A percentile compares a stretch with the other conserved stretches of the same genome.
These are phyloP conservation scores for Melitaea cinxia DNA, from an alignment of 1,140 invertebrate genomes.

Conservation along the genomic window DNA sequence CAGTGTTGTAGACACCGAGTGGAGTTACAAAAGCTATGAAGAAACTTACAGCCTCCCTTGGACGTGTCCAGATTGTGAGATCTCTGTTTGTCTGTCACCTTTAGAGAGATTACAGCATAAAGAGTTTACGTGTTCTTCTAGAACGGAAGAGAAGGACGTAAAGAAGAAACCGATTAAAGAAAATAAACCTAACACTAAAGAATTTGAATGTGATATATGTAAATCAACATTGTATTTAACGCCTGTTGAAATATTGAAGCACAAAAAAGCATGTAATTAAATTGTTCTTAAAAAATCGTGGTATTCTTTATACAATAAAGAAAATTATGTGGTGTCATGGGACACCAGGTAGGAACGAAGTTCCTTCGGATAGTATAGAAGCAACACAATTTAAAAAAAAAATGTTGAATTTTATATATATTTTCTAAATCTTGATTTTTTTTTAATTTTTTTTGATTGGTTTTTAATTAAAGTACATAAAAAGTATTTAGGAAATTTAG, in stretches of 20 bases:
- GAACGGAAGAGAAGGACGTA: slow-evolving; percentile 54
- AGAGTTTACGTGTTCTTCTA: slow-evolving; percentile 65
- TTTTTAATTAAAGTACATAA: too few relatives aligned
- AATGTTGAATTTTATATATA: too few relatives aligned
- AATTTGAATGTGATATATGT: slow-evolving; percentile 89
- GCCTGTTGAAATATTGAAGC: slow-evolving; percentile 88
- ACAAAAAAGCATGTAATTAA: slow-evolving; percentile 84
- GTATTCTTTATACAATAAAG: too few relatives aligned
- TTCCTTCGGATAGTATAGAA: too few relatives aligned
- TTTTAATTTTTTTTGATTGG: too few relatives aligned
- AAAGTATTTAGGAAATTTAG: too few relatives aligned
- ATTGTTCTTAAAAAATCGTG: slow-evolving; percentile 40
- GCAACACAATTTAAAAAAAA: too few relatives aligned
- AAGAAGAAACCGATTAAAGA: slow-evolving; percentile 53
- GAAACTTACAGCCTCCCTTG: slow-evolving; percentile 81
- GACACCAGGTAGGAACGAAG: too few relatives aligned
- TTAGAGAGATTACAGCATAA: slow-evolving; percentile 83
- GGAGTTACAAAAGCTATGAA: slow-evolving; percentile 82
- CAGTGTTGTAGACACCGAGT: slow-evolving; percentile 84
- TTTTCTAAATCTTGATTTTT: too few relatives aligned
- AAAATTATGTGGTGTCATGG: too few relatives aligned
- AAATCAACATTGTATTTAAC: slow-evolving; percentile 87
- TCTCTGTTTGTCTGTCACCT: slow-evolving; percentile 79
- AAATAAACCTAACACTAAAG: slow-evolving; percentile 85
- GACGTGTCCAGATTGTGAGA: slow-evolving; percentile 82